Conservation (phyloP, 2,113 vertebrate species). For the Tyrannus savana region DNA sequence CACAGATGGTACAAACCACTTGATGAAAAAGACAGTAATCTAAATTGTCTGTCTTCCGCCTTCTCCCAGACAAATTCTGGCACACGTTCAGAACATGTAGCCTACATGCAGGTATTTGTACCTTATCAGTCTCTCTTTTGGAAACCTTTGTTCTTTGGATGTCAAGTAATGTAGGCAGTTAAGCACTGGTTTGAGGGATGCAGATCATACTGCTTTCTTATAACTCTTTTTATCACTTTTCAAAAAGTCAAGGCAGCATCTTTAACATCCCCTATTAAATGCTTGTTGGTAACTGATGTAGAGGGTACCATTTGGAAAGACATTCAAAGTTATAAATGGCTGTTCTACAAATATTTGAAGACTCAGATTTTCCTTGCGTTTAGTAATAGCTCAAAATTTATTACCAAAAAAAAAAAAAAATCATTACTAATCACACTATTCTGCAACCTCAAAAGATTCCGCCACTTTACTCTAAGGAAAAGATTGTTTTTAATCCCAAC, state of each 20-base stretch:
- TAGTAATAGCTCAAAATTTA: background rate
- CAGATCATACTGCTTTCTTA: conserved; percentile 45
- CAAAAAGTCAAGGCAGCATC: conserved; percentile 48
- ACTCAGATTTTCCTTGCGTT: conserved; percentile 11
- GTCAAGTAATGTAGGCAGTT: conserved; percentile 63
- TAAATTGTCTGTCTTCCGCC: background rate
- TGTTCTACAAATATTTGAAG: conserved; percentile 12
- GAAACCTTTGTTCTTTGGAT: conserved; percentile 66
- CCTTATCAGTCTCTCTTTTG: conserved; percentile 26
- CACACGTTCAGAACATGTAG: conserved; percentile 51
- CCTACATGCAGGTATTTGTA: conserved; percentile 58
- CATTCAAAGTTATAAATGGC: background rate
- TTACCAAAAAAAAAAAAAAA: background rate
- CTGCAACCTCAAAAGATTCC: background rate
- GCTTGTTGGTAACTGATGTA: conserved; percentile 39
- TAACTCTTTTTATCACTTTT: conserved; percentile 55
- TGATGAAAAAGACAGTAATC: conserved; percentile 60
- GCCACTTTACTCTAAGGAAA: background rate
- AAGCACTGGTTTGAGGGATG: conserved; percentile 56
- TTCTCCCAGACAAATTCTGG: conserved; percentile 18
- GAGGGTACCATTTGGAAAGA: background rate
- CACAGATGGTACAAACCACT: conserved; percentile 68
- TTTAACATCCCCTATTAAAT: conserved; percentile 53
- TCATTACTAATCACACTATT: background rate
- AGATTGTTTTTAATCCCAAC: background rate